Conservation (phyloP, 2,888 invertebrate species). For the Lordiphosa andalusiaca region DNA sequence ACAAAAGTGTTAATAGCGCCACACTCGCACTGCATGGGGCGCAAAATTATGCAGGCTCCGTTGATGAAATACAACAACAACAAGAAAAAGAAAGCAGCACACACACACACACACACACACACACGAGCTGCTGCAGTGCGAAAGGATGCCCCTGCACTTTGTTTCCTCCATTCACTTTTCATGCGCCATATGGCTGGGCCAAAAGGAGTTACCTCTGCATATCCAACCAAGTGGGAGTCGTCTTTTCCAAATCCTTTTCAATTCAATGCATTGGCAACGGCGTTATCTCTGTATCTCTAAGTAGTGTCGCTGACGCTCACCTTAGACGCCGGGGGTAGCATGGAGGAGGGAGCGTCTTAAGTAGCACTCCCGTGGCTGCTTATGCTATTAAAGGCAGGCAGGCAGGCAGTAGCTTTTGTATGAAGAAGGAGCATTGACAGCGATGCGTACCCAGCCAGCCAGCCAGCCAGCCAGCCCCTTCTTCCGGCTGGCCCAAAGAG, state of each 20-base stretch:
- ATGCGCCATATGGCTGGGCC: slow-evolving; percentile 42
- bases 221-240: slow-evolving; percentile 11
- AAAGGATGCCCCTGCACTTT: slow-evolving; percentile 56
- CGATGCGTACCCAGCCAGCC: background rate
- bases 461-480: no score
- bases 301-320: slow-evolving; percentile 1
- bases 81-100: slow-evolving; percentile 15
- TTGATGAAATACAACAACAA: slow-evolving; percentile 60
- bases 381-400: slow-evolving; percentile 54
- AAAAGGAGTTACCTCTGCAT: slow-evolving; percentile 13
- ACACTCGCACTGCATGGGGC: slow-evolving; percentile 63
- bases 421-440: slow-evolving; percentile 9
- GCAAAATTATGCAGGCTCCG: slow-evolving; percentile 68
- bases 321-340: slow-evolving; percentile 12
- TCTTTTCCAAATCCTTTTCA: slow-evolving; percentile 60
- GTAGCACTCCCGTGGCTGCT: slow-evolving; percentile 60
- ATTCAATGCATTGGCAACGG: slow-evolving; percentile 50
- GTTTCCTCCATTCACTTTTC: slow-evolving; percentile 62
- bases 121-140: slow-evolving; percentile 7
- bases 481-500: background rate
- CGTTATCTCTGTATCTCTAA: slow-evolving; percentile 58
- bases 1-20: slow-evolving; percentile 75
- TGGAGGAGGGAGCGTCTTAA: slow-evolving; percentile 40
- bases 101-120: slow-evolving; percentile 15
- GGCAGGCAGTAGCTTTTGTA: slow-evolving; percentile 33